phyloP scores from a whole-genome alignment of 2,113 vertebrate species.

The Istiophorus platypterus region DNA sequence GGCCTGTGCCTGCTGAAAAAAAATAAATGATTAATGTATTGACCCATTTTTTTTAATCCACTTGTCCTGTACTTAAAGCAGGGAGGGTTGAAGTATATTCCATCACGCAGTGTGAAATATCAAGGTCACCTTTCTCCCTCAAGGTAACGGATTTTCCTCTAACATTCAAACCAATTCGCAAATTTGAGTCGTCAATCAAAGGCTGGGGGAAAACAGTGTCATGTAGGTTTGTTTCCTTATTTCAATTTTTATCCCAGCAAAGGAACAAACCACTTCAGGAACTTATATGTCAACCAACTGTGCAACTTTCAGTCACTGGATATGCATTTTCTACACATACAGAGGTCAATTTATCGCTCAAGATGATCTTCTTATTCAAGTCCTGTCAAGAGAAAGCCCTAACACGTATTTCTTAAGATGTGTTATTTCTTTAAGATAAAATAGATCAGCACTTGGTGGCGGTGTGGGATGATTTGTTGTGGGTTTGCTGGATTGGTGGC shows the following conservation, averaged over 20 bases:
- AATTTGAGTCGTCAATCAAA: not conserved
- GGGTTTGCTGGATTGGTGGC: constrained; percentile 7
- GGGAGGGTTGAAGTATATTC: not conserved
- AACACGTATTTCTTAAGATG: not conserved
- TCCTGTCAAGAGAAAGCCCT: not conserved
- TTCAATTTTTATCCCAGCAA: not conserved
- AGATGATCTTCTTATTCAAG: not conserved
- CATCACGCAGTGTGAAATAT: too few relatives aligned
- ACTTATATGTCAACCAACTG: not conserved
- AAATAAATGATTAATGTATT: not conserved
- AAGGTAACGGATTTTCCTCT: not conserved
- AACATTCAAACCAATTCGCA: not conserved
- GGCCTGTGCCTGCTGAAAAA: not conserved
- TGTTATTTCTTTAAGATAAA: not conserved
- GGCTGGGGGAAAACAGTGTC: not conserved
- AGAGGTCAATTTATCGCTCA: constrained; percentile 2
- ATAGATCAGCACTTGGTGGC: not conserved
- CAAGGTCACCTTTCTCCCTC: too few relatives aligned
- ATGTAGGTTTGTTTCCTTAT: not conserved
- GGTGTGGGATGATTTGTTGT: constrained; percentile 15
- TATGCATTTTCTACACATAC: not conserved
- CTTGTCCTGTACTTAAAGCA: not conserved
- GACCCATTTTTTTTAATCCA: not conserved
- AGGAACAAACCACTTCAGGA: not conserved
- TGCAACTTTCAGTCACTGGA: not conserved